Percentiles rank a stretch among this genome's conserved stretches.
Conservation (phyloP, 2,888 invertebrate genomes). For the Biston stratarius region DNA sequence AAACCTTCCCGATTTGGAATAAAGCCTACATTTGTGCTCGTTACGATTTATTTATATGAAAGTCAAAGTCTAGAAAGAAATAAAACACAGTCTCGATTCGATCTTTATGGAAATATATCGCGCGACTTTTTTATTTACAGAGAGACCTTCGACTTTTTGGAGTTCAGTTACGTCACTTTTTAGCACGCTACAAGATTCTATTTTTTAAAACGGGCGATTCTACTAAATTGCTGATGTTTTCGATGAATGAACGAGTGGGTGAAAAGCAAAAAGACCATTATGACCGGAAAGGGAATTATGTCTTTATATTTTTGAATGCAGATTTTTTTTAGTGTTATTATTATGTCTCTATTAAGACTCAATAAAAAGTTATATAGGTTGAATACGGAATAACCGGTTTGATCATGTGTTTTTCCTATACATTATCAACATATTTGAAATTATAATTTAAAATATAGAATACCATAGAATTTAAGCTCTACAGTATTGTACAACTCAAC, state of each 20-base stretch:
- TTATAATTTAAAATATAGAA: too few species aligned
- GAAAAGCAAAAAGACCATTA: slow-evolving; percentile 2
- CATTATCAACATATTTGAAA: too few species aligned
- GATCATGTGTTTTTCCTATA: too few species aligned
- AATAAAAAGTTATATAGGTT: too few species aligned
- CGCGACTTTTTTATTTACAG: slow-evolving; percentile 30
- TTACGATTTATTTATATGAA: slow-evolving; percentile 25
- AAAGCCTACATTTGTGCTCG: slow-evolving; percentile 8
- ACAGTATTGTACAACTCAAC: too few species aligned
- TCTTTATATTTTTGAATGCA: slow-evolving; percentile 1
- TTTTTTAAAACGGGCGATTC: slow-evolving; percentile 4
- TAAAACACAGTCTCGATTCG: slow-evolving; percentile 18
- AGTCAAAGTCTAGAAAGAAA: slow-evolving; percentile 21
- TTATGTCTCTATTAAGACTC: too few species aligned
- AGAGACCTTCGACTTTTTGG: slow-evolving; percentile 37
- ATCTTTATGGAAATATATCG: slow-evolving; percentile 34
- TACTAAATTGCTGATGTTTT: slow-evolving; percentile 9
- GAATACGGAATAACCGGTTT: too few species aligned
- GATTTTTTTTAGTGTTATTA: too few species aligned
- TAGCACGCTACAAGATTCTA: background rate
- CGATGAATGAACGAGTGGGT: slow-evolving; percentile 16
- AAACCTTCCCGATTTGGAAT: slow-evolving; percentile 18
- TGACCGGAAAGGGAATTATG: background rate
- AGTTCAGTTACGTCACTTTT: slow-evolving; percentile 29
- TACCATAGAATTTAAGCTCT: too few species aligned